Conservation (phyloP, 2,113 vertebrate species). For the Neomonachus schauinslandi region DNA sequence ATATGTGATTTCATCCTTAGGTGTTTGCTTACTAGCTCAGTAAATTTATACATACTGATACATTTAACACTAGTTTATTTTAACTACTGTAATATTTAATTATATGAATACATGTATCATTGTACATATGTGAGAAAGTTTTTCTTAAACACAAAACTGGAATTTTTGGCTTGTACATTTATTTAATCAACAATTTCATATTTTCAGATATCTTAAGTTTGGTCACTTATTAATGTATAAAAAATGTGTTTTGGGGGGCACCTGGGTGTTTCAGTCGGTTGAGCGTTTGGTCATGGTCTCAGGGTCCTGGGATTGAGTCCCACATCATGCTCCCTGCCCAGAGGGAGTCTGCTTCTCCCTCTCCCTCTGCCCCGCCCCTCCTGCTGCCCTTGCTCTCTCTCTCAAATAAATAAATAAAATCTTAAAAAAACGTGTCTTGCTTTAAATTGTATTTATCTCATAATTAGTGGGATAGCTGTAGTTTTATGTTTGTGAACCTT, state of each 20-base stretch:
- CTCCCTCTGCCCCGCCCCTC: not conserved
- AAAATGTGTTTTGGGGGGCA: not conserved
- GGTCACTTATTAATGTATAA: not conserved
- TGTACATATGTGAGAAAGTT: not conserved
- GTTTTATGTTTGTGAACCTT: not conserved
- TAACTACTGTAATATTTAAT: not conserved
- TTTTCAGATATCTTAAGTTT: not conserved
- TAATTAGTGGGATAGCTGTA: not conserved
- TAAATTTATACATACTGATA: not conserved
- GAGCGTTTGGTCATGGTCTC: not conserved
- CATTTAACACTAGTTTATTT: not conserved
- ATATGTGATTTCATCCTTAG: not conserved
- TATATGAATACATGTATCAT: not conserved
- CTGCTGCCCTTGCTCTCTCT: not conserved
- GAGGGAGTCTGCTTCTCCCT: not conserved
- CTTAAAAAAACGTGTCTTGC: not conserved
- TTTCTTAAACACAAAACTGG: not conserved
- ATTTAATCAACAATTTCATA: not conserved
- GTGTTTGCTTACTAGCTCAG: not conserved
- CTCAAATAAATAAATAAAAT: not conserved
- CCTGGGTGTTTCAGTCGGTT: not conserved
- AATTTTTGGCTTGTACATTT: not conserved
- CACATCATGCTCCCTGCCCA: not conserved
- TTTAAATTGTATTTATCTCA: slow-evolving; percentile 26
- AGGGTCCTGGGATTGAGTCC: not conserved